These are phyloP conservation scores for Pyrgus malvae DNA, from an alignment of 2,888 invertebrate genomes.

Conservation along the genomic window DNA sequence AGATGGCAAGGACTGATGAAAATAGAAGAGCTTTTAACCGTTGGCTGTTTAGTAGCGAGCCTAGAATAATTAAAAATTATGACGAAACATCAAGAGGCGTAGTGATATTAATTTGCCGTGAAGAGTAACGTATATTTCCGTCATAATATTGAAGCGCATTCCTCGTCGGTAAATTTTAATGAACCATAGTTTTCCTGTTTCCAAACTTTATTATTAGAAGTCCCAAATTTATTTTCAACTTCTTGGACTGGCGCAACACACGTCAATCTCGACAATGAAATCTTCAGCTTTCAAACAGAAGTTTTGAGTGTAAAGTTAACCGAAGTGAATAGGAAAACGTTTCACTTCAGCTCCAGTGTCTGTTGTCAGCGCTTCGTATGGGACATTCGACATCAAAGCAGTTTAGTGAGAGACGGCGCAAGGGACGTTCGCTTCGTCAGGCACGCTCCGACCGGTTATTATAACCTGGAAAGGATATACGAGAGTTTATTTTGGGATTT, in stretches of 20 bases:
- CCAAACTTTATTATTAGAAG: constrained; percentile 20
- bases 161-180: neutral
- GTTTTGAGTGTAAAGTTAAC: constrained; percentile 15
- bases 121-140: constrained; percentile 1
- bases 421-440: constrained; percentile 49
- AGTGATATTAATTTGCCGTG: constrained; percentile 2
- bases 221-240: constrained; percentile 15
- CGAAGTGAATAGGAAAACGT: constrained; percentile 18
- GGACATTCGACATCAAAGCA: constrained; percentile 45
- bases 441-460: constrained; percentile 44
- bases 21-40: neutral
- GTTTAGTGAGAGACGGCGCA: constrained; percentile 53
- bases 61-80: constrained; percentile 5
- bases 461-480: constrained; percentile 52
- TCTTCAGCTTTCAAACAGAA: constrained; percentile 21
- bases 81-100: neutral
- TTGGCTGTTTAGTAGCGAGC: neutral
- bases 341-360: constrained; percentile 15
- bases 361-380: constrained; percentile 36
- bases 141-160: neutral
- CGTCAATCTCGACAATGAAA: constrained; percentile 12
- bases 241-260: neutral
- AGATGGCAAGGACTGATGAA: neutral
- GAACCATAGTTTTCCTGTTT: constrained; percentile 10
- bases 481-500: constrained; percentile 62